Conservation (phyloP, 1,140 invertebrate genomes). For the Schmidtea mediterranea region DNA sequence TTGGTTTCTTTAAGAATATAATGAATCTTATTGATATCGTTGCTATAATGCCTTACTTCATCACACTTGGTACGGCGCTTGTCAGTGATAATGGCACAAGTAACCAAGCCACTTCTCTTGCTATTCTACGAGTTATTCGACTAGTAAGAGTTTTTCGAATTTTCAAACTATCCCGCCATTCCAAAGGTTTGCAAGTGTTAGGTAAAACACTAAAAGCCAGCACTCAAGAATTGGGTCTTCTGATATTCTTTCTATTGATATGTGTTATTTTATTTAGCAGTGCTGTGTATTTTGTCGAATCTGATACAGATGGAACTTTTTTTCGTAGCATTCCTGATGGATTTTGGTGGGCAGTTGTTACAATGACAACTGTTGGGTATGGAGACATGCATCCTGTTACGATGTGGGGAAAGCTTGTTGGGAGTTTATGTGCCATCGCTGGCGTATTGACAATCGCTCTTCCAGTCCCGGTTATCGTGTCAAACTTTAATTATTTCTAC, state of each 20-base stretch:
- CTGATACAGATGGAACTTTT: constrained; percentile 11
- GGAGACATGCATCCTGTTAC: constrained; percentile 31
- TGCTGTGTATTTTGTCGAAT: constrained; percentile 21
- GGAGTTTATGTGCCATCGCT: constrained; percentile 72
- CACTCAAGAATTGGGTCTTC: constrained; percentile 82
- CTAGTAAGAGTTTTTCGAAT: constrained; percentile 10
- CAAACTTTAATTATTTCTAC: constrained; percentile 99
- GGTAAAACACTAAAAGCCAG: constrained; percentile 65
- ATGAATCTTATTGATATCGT: constrained; percentile 95
- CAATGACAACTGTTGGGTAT: constrained; percentile 24
- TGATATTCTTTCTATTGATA: constrained; percentile 71
- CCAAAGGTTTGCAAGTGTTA: constrained; percentile 5
- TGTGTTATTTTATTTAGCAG: constrained; percentile 18
- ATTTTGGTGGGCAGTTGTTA: constrained; percentile 17
- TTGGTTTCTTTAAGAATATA: constrained; percentile 37
- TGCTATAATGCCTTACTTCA: constrained; percentile 98
- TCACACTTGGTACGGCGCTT: constrained; percentile 61
- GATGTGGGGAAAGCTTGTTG: constrained; percentile 21
- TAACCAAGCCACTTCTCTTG: constrained; percentile 31
- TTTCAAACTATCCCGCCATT: constrained; percentile 40
- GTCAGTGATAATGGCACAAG: constrained; percentile 27
- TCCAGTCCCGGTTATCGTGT: constrained; percentile 87
- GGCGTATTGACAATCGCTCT: constrained; percentile 88
- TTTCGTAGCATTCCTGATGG: constrained; percentile 21
- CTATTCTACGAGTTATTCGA: constrained; percentile 10